Conservation (phyloP, 2,797 vertebrate genomes). For the Trachurus trachurus region DNA sequence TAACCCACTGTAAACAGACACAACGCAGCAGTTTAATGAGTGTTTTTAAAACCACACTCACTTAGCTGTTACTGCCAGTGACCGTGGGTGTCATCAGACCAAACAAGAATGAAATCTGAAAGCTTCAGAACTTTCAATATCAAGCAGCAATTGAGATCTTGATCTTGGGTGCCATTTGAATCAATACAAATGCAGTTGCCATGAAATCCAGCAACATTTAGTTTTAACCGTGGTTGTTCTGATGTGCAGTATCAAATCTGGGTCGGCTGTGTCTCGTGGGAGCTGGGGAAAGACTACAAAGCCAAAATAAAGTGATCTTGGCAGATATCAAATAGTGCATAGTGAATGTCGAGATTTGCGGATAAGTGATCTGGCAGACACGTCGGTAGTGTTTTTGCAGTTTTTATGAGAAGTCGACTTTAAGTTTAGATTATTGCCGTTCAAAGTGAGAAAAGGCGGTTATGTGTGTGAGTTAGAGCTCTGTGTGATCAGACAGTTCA, state of each 20-base stretch:
- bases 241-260: slow-evolving; percentile 62
- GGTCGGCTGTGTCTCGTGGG: slow-evolving; percentile 51
- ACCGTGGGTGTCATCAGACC: neutral
- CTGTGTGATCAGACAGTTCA: slow-evolving; percentile 28
- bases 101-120: neutral
- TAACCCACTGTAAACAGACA: neutral
- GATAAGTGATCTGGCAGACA: slow-evolving; percentile 48
- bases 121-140: neutral
- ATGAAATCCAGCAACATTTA: slow-evolving; percentile 42
- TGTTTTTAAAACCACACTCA: neutral
- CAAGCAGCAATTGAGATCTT: slow-evolving; percentile 5
- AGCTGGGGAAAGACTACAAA: slow-evolving; percentile 33
- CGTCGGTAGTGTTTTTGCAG: slow-evolving; percentile 23
- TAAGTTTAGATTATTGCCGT: slow-evolving; percentile 39
- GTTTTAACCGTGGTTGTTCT: slow-evolving; percentile 45
- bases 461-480: slow-evolving; percentile 13
- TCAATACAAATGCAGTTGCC: slow-evolving; percentile 30
- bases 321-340: slow-evolving; percentile 58
- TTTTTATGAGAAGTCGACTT: slow-evolving; percentile 50
- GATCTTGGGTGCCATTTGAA: slow-evolving; percentile 24
- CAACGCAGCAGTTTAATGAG: too few species aligned
- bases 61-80: neutral
- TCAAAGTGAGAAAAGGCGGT: slow-evolving; percentile 13
- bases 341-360: slow-evolving; percentile 59
- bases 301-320: slow-evolving; percentile 60